These are phyloP conservation scores for Trinorchestia longiramus DNA, from an alignment of 1,140 invertebrate genomes.

Conservation along the genomic window DNA sequence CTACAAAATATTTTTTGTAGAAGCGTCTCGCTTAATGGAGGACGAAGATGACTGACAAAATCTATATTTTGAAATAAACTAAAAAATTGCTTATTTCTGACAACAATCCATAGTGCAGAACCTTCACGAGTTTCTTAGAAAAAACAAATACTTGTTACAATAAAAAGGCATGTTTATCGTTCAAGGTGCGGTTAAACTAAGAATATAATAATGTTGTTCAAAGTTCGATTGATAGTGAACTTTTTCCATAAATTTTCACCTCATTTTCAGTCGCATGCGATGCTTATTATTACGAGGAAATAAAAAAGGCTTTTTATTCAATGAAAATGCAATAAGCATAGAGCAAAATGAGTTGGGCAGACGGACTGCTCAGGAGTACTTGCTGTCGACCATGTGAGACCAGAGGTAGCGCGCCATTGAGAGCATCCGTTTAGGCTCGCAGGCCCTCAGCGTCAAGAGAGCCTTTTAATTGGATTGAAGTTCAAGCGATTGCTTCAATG, in stretches of 20 bases:
- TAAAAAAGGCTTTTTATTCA: neutral
- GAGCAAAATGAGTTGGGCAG: neutral
- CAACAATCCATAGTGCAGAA: too few relatives aligned
- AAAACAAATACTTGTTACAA: too few relatives aligned
- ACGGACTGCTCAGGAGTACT: too few relatives aligned
- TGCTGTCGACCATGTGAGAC: neutral
- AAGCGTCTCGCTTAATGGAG: too few relatives aligned
- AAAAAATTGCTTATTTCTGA: too few relatives aligned
- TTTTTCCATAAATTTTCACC: neutral
- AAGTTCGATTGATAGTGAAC: neutral
- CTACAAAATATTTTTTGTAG: too few relatives aligned
- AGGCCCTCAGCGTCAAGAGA: neutral
- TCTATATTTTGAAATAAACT: too few relatives aligned
- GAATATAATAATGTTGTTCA: neutral
- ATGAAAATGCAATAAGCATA: neutral
- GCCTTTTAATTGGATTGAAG: conserved; percentile 47
- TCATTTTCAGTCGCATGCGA: neutral
- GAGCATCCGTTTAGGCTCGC: neutral
- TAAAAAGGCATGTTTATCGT: neutral
- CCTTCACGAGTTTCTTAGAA: too few relatives aligned
- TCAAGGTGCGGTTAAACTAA: neutral
- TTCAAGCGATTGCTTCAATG: conserved; percentile 28
- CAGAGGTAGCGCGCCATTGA: neutral
- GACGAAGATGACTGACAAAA: too few relatives aligned
- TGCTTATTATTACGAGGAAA: neutral